Base-by-base conservation (phyloP, 2,888 invertebrate genomes). In the Pegoplata infirma region DNA sequence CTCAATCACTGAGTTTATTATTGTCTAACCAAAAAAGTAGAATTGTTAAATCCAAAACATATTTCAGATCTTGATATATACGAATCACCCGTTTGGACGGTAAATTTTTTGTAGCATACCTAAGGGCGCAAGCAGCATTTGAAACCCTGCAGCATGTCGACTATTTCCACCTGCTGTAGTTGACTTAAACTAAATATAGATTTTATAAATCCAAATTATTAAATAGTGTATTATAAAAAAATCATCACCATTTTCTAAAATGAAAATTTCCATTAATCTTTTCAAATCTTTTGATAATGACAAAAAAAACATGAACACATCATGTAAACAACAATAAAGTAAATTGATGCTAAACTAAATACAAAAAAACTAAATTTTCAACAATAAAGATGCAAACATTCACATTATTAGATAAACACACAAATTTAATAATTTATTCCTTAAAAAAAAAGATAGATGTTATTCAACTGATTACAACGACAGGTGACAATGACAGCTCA, bases 401-500 rank as follows among this genome's bases (percentile, higher is more conserved):
- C 23, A 23, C 25, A 49, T 49, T n/a, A 46, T 51, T 68, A 63
- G 44, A 66, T 53, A 61, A 71, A 71, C 51, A 66, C 51, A 66
- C 21, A 71, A 55, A 66, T 59, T 66, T 56, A 16, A 51, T 21
- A 16, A n/a, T n/a, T n/a, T n/a, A n/a, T n/a, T n/a, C n/a, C n/a
- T n/a, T 36, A 16, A 71, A 66, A 59, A 25, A 28, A 69, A 61
- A 66, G 66, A 66, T 67, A 73, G 80, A 76, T 80, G 67, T 71
- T 68, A 56, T 69, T 64, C 28, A 46, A 69, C 59, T 76, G 80
- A 76, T 80, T 73, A 73, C 83, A 80, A 56, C 82, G 86, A 84
- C 86, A 86, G 86, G 86, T 86, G 86, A 86, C 86, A 86, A 84
- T 85, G 86, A 86, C 86, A 87, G 84, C 86, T 86, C 85, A 84